Base-by-base conservation (phyloP, 2,888 invertebrate genomes). In the Patella depressa region DNA sequence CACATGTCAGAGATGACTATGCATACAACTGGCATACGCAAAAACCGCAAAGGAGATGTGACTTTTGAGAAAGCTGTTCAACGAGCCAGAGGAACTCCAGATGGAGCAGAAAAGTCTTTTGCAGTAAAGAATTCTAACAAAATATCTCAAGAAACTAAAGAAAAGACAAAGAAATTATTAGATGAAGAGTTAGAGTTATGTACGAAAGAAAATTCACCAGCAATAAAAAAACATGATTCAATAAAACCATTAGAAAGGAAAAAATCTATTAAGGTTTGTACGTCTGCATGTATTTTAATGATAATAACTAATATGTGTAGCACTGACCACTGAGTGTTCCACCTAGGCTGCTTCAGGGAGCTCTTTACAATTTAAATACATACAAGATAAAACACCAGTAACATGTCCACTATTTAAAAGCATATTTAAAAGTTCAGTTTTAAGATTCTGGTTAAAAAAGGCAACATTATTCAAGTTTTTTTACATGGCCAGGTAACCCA, bases 1-100 rank as follows among this genome's bases (percentile, higher is more conserved):
- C 86, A 87, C 11, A 82, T 85, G 3, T 84, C 85, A 14, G 85
- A 88, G 71, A 79, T 77, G 29, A 86, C 87, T 3, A 74, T 85
- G 78, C 83, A 85, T 75, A 80, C 85, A 9, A 84, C 85, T 53
- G 34, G 71, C 54, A 77, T 45, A 19, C 76, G 70, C 24, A 75
- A 80, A 24, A 80, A 79, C 57, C 74, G 81, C 24, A 71, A 76
- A 19, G 78, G 81, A 9, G 88, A 89, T 78, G 82, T 85, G 34
- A 89, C 88, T 1, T 87, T 86, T 84, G 89, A 89, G 75, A 83
- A 85, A 73, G 89, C 89, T 29, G 88, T 89, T 2, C 82, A 86
- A 17, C 83, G 82, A 59, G 88, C 88, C 9, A 81, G 89, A 73
- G 89, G 89, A 34, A 85, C 87, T 69, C 89, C 89, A 29, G 89